phyloP scores from a whole-genome alignment of 2,888 invertebrate species.

The Eupithecia subumbrata region DNA sequence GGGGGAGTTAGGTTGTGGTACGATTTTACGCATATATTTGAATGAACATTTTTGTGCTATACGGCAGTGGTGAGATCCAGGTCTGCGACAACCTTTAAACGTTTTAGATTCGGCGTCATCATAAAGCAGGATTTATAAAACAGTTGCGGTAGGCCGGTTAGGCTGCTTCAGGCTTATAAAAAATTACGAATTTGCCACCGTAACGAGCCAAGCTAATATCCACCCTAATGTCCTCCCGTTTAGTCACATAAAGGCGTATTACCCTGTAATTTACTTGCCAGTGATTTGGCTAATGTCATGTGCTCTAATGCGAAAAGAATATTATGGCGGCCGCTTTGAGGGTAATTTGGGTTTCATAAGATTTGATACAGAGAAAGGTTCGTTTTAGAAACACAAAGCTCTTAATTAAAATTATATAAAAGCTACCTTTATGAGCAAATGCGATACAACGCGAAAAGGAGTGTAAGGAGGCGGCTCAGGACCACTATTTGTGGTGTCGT shows the following conservation, averaged over 20 bases:
- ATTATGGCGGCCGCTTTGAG: slow-evolving; percentile 1
- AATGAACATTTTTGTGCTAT: too few species aligned
- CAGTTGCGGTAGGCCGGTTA: neutral
- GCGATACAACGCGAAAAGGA: neutral
- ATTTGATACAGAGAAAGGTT: neutral
- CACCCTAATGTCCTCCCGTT: slow-evolving; percentile 21
- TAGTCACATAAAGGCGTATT: slow-evolving; percentile 25
- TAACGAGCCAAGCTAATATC: slow-evolving; percentile 7
- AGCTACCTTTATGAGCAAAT: neutral
- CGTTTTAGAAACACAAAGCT: neutral
- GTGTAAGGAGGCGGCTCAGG: neutral
- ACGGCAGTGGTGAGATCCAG: neutral
- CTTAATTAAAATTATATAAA: neutral
- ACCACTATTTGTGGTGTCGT: neutral
- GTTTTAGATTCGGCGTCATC: neutral
- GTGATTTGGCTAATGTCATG: slow-evolving; percentile 18
- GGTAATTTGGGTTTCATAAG: slow-evolving; percentile 1
- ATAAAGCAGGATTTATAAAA: neutral
- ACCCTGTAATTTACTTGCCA: slow-evolving; percentile 20
- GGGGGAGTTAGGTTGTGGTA: too few species aligned
- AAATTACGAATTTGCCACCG: slow-evolving; percentile 12
- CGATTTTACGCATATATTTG: too few species aligned
- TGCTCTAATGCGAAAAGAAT: slow-evolving; percentile 11
- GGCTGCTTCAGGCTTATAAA: slow-evolving; percentile 1
- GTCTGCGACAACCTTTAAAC: neutral